Evolutionary conservation across 2,888 invertebrate species (phyloP).

Genomic region (Plusia festucae): DNA sequence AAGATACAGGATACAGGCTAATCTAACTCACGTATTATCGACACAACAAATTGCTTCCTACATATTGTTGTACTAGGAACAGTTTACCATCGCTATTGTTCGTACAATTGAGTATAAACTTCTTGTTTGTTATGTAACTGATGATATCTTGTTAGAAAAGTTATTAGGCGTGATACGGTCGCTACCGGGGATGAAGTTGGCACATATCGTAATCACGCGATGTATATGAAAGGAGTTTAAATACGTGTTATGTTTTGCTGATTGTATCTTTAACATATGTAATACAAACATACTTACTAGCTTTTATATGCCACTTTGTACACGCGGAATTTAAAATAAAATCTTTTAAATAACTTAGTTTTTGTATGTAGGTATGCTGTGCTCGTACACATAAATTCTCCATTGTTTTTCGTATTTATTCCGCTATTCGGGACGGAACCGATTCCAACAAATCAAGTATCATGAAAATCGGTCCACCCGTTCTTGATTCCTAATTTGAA

Average conservation of each 20-base stretch:
- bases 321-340: neutral
- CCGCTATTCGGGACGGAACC: no score
- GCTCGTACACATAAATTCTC: no score
- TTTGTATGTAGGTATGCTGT: no score
- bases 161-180: conserved; percentile 9
- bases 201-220: neutral
- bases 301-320: neutral
- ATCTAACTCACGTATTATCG: conserved; percentile 25
- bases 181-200: conserved; percentile 7
- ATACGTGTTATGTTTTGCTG: neutral
- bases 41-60: conserved; percentile 49
- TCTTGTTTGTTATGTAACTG: conserved; percentile 43
- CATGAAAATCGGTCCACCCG: no score
- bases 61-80: conserved; percentile 56
- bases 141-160: conserved; percentile 40
- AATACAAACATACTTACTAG: no score
- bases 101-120: conserved; percentile 42
- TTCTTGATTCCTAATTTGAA: no score
- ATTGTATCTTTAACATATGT: neutral
- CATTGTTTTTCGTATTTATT: no score
- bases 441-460: no score
- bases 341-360: no score
- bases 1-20: neutral
- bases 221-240: neutral
- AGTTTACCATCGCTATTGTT: conserved; percentile 54